These are phyloP conservation scores for Portunus trituberculatus DNA, from an alignment of 1,140 invertebrate species.

Conservation along the genomic window DNA sequence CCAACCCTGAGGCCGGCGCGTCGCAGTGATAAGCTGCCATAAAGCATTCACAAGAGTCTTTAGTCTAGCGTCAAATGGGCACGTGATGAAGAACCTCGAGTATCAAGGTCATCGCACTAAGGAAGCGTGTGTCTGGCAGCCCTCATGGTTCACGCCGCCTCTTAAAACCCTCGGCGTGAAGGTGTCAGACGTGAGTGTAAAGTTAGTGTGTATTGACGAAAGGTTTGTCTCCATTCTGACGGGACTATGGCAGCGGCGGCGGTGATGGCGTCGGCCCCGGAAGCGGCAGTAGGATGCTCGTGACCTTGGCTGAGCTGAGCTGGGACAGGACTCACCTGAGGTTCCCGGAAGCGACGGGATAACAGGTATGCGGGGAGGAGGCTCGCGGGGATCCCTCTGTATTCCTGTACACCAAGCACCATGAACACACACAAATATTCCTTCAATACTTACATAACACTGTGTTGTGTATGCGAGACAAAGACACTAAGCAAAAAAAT, in stretches of 20 bases:
- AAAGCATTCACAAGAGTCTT: conserved; percentile 4
- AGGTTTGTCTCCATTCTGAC: background rate
- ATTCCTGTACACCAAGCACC: background rate
- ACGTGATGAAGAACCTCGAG: background rate
- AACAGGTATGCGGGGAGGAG: background rate
- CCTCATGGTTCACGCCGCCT: background rate
- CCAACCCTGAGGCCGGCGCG: background rate
- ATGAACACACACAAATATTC: too few relatives aligned
- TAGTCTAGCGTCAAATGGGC: background rate
- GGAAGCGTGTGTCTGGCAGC: background rate
- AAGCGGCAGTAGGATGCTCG: conserved; percentile 3
- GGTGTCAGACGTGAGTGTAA: background rate
- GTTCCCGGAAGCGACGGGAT: background rate
- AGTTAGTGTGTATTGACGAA: background rate
- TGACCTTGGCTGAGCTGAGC: background rate
- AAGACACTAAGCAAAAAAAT: too few relatives aligned
- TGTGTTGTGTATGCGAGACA: too few relatives aligned
- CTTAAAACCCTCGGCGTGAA: background rate
- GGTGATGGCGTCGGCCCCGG: conserved; percentile 13
- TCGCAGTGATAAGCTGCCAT: background rate
- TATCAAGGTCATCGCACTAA: background rate
- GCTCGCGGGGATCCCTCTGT: background rate
- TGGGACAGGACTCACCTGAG: background rate
- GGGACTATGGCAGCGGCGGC: background rate
- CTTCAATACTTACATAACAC: too few relatives aligned